Evolutionary conservation across 2,797 vertebrate genomes (phyloP).

Genomic region (Alosa sapidissima): DNA sequence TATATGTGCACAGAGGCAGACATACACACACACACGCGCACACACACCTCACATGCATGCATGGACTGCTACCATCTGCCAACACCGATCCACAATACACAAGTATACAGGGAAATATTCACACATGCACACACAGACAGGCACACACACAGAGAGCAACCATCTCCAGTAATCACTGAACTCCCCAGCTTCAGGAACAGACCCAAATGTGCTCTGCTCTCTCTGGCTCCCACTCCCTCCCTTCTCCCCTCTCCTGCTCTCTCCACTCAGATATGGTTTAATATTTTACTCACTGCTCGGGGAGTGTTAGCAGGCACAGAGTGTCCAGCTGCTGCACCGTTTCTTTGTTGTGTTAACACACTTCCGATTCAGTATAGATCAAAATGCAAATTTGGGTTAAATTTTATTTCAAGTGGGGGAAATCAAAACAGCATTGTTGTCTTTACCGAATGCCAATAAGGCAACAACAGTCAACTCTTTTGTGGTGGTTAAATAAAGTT

Average conservation of each 20-base stretch:
- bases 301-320: not conserved
- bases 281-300: conserved; percentile 4
- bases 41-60: not conserved
- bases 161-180: not conserved
- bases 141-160: not conserved
- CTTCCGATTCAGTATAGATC: not conserved
- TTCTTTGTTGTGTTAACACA: conserved; percentile 2
- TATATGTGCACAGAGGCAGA: not conserved
- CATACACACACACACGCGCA: not conserved
- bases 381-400: not conserved
- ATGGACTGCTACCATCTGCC: not conserved
- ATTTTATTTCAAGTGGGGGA: not conserved
- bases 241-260: not conserved
- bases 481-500: not conserved
- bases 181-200: not conserved
- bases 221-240: not conserved
- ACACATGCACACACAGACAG: not conserved
- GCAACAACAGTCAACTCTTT: not conserved
- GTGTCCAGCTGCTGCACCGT: not conserved
- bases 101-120: not conserved
- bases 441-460: not conserved
- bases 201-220: not conserved
- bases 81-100: not conserved
- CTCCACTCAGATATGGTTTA: not conserved
- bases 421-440: not conserved